Evolutionary conservation across 2,888 invertebrate species (phyloP).

Genomic region (Volucella bombylans): DNA sequence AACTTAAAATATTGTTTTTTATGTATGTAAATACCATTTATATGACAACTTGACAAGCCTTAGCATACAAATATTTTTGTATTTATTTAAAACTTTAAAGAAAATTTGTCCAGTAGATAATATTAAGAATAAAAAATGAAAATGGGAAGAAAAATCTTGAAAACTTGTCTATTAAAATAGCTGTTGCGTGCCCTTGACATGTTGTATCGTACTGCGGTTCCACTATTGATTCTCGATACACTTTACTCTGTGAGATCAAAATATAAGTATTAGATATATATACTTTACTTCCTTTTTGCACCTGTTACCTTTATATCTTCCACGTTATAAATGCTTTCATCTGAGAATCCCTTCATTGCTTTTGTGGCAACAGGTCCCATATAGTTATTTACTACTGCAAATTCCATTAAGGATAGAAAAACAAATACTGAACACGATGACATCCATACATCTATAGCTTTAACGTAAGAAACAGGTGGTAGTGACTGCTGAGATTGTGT

Average conservation of each 20-base stretch:
- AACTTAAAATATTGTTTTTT: no score
- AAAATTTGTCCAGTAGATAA: slow-evolving; percentile 95
- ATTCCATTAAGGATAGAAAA: slow-evolving; percentile 94
- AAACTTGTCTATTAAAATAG: slow-evolving; percentile 92
- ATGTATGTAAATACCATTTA: no score
- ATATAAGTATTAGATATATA: slow-evolving; percentile 26
- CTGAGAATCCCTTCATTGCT: slow-evolving; percentile 94
- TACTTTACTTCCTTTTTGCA: slow-evolving; percentile 4
- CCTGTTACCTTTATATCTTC: slow-evolving; percentile 89
- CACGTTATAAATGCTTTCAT: slow-evolving; percentile 89
- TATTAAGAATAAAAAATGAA: slow-evolving; percentile 94
- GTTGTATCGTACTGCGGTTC: slow-evolving; percentile 92
- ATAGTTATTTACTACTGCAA: slow-evolving; percentile 94
- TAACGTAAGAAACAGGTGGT: slow-evolving; percentile 95
- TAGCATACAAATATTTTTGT: no score
- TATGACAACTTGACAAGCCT: no score
- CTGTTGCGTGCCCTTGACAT: slow-evolving; percentile 90
- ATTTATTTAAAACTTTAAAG: slow-evolving; percentile 80
- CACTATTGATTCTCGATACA: slow-evolving; percentile 86
- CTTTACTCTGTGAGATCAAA: slow-evolving; percentile 82
- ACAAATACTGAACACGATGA: slow-evolving; percentile 95
- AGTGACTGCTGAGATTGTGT: slow-evolving; percentile 94
- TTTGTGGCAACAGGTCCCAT: slow-evolving; percentile 93
- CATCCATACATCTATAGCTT: slow-evolving; percentile 97
- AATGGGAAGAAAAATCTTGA: slow-evolving; percentile 95